Evolutionary conservation across 2,888 invertebrate species (phyloP).

Genomic region (Melanophora roralis): DNA sequence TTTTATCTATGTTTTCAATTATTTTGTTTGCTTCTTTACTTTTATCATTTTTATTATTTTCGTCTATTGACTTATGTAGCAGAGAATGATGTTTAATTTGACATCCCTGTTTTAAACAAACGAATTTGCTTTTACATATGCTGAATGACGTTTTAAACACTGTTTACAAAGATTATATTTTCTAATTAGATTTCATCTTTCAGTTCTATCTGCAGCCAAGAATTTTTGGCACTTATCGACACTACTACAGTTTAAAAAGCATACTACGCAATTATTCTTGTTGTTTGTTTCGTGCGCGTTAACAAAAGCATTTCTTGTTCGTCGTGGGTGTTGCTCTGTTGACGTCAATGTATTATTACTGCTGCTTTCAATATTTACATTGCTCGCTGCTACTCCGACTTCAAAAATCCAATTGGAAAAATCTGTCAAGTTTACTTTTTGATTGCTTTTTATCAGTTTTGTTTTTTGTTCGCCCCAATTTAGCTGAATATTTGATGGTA

Average conservation of each 20-base stretch:
- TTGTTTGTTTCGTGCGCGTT: too few relatives aligned
- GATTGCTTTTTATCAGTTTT: conserved; percentile 12
- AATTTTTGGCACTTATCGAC: conserved; percentile 6
- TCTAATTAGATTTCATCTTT: conserved; percentile 1
- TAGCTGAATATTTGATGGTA: conserved; percentile 39
- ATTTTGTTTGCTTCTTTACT: too few relatives aligned
- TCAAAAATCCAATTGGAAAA: too few relatives aligned
- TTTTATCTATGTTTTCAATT: neutral
- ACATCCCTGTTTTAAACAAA: neutral
- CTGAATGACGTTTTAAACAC: conserved; percentile 8
- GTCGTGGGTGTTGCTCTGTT: neutral
- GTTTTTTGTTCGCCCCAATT: conserved; percentile 37
- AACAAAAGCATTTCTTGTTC: neutral
- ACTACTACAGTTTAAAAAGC: neutral
- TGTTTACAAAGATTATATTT: conserved; percentile 15
- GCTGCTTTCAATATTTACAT: neutral
- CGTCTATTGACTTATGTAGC: neutral
- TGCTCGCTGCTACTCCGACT: conserved; percentile 27
- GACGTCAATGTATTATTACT: neutral
- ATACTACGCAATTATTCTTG: neutral
- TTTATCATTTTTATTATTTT: neutral
- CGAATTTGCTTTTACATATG: neutral
- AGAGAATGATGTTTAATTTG: conserved; percentile 14
- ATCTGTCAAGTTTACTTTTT: conserved; percentile 15
- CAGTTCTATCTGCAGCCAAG: neutral